Evolutionary conservation across 2,888 invertebrate species (phyloP), one percentile per base, ranked within the genome.

Genomic region (Lycaena phlaeas): DNA sequence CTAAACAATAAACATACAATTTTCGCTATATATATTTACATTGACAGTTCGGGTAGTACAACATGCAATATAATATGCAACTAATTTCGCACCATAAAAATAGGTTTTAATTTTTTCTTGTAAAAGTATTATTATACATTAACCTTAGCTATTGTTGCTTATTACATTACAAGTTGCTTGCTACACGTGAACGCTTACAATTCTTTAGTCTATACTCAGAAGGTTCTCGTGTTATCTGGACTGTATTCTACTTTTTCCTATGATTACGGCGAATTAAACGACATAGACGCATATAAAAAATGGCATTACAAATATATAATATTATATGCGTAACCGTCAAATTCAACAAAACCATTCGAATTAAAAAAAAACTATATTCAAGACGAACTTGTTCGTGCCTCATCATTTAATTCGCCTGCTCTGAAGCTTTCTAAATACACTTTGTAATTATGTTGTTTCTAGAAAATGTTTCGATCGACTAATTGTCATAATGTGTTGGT

Each of bases 1-100:
- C 17, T 41, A 45, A 46, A 44, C 25, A 28, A n/a, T n/a, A n/a
- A 45, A 41, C 43, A 43, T 45, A 48, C 41, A 51, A 46, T 46
- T 48, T 30, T 41, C 41, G 43, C 45, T 50, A 47, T 40, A 44
- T 43, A 48, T 51, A 51, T 50, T 45, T 50, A 51, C 47, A 51
- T 38, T 41, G 40, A 26, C 42, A 46, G 27, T 27, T 3, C 10
- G 25, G 30, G n/a, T 41, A 40, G 18, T 28, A 36, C 43, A 40
- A 41, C 41, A 18, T 41, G 40, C 37, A 47, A 43, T 47, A 42
- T 45, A 39, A 41, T 17, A 38, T 31, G n/a, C n/a, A n/a, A 28
- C 38, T 29, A 37, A 11, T 27, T 27, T 38, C 28, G 34, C 26
- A 40, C 18, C 25, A 38, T 28, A 18, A 18, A 41, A n/a, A 25